Evolutionary conservation across 2,888 invertebrate species (phyloP).

Genomic region (Drosophila nr. fundita): DNA sequence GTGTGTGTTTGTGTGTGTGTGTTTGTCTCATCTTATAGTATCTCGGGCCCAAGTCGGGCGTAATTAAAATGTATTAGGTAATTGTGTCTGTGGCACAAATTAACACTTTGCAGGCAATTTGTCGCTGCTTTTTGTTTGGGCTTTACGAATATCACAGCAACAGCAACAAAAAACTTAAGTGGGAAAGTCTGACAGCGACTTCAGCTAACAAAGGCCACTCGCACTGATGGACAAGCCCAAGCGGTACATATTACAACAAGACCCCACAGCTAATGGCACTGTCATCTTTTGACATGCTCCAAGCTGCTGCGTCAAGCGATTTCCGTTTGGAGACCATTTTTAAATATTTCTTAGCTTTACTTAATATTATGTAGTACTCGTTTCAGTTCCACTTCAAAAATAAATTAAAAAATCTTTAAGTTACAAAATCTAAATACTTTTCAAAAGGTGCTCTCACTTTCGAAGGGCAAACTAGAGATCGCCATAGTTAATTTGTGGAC

Average conservation of each 20-base stretch:
- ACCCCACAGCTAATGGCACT: slow-evolving; percentile 25
- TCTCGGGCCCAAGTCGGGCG: slow-evolving; percentile 49
- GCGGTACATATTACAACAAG: slow-evolving; percentile 10
- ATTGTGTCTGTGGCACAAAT: slow-evolving; percentile 79
- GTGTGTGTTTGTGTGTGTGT: not conserved
- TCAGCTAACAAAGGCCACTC: slow-evolving; percentile 35
- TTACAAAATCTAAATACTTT: not conserved
- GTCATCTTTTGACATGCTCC: slow-evolving; percentile 8
- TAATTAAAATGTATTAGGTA: slow-evolving; percentile 78
- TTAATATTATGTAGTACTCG: not conserved
- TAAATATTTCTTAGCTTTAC: not conserved
- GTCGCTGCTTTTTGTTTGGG: slow-evolving; percentile 58
- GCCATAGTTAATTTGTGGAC: not conserved
- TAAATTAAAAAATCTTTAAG: too few species aligned
- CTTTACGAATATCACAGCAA: slow-evolving; percentile 35
- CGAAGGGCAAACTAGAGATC: not conserved
- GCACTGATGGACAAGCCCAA: slow-evolving; percentile 22
- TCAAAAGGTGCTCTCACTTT: not conserved
- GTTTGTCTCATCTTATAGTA: slow-evolving; percentile 45
- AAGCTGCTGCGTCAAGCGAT: not conserved
- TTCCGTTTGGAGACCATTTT: not conserved
- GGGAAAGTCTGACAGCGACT: slow-evolving; percentile 35
- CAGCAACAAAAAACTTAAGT: slow-evolving; percentile 17
- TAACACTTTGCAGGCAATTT: slow-evolving; percentile 75
- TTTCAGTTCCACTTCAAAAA: not conserved